Evolutionary conservation across 1,140 invertebrate species (phyloP), one percentile per base, ranked within the genome.

Genomic region (Eubasilissa regina): DNA sequence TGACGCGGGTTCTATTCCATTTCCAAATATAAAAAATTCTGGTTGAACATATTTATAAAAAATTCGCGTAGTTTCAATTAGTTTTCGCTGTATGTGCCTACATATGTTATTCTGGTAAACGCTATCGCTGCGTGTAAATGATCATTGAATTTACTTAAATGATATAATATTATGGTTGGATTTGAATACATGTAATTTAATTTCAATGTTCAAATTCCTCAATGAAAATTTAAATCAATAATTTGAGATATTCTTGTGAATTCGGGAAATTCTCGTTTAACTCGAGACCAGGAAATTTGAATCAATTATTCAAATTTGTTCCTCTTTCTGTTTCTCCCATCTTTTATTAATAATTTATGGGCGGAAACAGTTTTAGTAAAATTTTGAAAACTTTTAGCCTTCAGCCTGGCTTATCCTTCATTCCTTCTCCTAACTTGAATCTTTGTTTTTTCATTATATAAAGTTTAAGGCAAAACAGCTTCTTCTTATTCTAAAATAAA

Each of bases 221-320:
- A 13, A 35, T 64, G 60, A 64, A 64, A 64, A 25, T 64, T 64
- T 19, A 25, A n/a, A 64, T 25, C 60, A 25, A 64, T 64, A 43
- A 64, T 62, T 76, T 62, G 56, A 76, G 45, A 60, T 64, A 76
- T 76, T 76, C 75, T 11, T 47, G 43, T 43, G 13, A 64, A 25
- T 64, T 64, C 13, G 19, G 60, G 25, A n/a, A 25, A n/a, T 64
- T 25, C 45, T 55, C 58, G 75, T 80, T 73, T 53, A 68, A 51
- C 44, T 13, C 48, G 15, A 60, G 70, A 78, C 75, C 48, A 74
- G 76, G 78, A 78, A 81, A 81, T 81, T 81, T 68, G 78, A 81
- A 81, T 81, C 80, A 81, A 81, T 78, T 81, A 81, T 81, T 78
- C 80, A 81, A 81, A 81, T 81, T 78, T 81, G 66, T 66, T 75